Conservation (phyloP, 2,888 invertebrate species). For the Chrysina gloriosa region DNA sequence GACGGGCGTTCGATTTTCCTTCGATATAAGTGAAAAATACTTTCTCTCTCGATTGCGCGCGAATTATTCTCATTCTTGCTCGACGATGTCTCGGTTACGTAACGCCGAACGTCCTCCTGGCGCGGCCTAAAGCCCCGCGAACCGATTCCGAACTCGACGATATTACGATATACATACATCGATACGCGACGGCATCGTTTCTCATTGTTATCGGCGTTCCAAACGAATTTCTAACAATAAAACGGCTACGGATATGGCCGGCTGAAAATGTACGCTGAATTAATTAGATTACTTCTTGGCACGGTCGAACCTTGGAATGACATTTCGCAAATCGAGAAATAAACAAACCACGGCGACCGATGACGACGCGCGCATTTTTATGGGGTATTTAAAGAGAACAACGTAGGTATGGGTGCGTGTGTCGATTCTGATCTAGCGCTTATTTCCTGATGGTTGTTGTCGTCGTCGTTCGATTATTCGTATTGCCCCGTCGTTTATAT, state of each 20-base stretch:
- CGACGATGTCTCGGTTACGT: background rate
- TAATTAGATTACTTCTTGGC: constrained; percentile 34
- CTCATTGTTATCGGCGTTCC: background rate
- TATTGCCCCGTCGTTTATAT: background rate
- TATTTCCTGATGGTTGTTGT: constrained; percentile 11
- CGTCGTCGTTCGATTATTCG: background rate
- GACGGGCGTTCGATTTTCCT: too few relatives aligned
- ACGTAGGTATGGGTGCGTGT: too few relatives aligned
- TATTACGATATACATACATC: background rate
- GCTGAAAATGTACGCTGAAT: constrained; percentile 29
- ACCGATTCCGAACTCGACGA: background rate
- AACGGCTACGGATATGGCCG: constrained; percentile 39
- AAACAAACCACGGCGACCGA: constrained; percentile 4
- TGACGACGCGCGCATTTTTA: constrained; percentile 26
- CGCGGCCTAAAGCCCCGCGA: background rate
- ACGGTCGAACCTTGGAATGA: constrained; percentile 26
- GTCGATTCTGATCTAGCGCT: background rate
- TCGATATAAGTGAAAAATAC: too few relatives aligned
- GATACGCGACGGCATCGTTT: background rate
- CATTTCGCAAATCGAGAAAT: constrained; percentile 37
- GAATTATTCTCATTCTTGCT: too few relatives aligned
- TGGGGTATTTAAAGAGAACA: constrained; percentile 11
- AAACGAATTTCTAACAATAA: constrained; percentile 38
- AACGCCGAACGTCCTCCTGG: background rate
- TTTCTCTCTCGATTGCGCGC: too few relatives aligned